These are phyloP conservation scores for Anastatus disparis DNA, from an alignment of 1,140 invertebrate species.

Conservation along the genomic window DNA sequence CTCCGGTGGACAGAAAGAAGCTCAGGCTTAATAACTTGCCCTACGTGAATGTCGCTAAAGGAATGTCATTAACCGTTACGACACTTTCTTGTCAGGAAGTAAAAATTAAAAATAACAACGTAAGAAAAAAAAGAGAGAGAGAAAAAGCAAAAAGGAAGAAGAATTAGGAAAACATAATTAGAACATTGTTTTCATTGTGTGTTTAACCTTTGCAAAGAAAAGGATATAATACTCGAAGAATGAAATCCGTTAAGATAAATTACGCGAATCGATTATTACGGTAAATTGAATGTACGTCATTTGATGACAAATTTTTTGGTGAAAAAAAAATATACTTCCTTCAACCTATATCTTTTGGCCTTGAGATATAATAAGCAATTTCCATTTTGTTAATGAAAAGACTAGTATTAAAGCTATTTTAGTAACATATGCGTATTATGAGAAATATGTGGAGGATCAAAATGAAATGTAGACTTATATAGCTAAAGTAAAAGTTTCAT, in stretches of 20 bases:
- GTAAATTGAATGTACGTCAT: background rate
- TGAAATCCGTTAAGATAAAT: constrained; percentile 5
- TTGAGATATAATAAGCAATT: no score
- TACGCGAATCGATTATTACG: background rate
- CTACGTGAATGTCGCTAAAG: constrained; percentile 5
- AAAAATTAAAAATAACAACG: constrained; percentile 23
- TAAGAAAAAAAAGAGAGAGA: no score
- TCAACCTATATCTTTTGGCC: no score
- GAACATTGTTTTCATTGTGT: constrained; percentile 1
- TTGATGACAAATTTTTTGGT: background rate
- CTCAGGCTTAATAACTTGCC: background rate
- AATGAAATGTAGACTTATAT: no score
- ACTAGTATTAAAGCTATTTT: no score
- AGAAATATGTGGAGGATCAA: no score
- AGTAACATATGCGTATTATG: no score
- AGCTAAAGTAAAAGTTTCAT: no score
- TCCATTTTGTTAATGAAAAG: no score
- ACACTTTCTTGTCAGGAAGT: constrained; percentile 14
- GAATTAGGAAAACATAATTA: constrained; percentile 8
- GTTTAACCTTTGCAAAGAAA: constrained; percentile 14
- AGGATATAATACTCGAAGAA: no score
- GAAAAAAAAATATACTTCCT: background rate
- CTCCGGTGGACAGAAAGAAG: background rate
- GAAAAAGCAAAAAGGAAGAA: background rate
- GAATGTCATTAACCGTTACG: constrained; percentile 27